Percentiles rank a stretch among this genome's conserved stretches.
phyloP scores from a whole-genome alignment of 35 echinoderm and acorn worm genomes.

The Ptychodera flava region DNA sequence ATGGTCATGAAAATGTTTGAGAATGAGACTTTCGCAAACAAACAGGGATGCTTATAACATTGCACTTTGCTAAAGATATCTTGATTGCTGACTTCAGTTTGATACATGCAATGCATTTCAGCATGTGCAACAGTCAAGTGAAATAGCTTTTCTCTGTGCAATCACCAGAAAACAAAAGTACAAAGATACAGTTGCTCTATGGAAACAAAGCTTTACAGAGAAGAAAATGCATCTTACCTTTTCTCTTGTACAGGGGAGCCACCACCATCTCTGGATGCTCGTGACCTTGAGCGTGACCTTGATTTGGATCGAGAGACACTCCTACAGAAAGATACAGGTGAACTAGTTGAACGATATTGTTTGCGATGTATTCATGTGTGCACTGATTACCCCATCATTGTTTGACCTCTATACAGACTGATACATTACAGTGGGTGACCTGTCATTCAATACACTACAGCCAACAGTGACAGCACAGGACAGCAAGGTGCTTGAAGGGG shows the following conservation, averaged over 20 bases:
- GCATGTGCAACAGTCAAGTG: too few species aligned
- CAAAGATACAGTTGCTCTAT: too few species aligned
- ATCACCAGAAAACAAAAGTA: too few species aligned
- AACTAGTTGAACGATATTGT: not conserved
- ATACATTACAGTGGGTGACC: not conserved
- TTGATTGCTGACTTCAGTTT: too few species aligned
- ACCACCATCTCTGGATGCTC: not conserved
- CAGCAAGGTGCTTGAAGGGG: too few species aligned
- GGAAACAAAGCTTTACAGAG: too few species aligned
- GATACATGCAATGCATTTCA: too few species aligned
- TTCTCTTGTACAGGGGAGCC: not conserved
- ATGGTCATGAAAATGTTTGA: too few species aligned
- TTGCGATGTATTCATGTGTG: not conserved
- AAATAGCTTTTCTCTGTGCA: too few species aligned
- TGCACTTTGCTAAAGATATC: too few species aligned
- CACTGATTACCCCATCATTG: not conserved
- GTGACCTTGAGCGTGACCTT: not conserved
- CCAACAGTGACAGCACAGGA: not conserved
- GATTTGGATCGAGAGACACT: not conserved
- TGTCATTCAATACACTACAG: not conserved
- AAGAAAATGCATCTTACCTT: not conserved
- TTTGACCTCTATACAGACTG: not conserved
- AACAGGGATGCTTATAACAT: too few species aligned
- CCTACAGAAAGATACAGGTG: not conserved
- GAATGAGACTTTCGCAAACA: too few species aligned